These are phyloP conservation scores for Abscondita cerata DNA, from an alignment of 2,888 invertebrate genomes.

Conservation along the genomic window DNA sequence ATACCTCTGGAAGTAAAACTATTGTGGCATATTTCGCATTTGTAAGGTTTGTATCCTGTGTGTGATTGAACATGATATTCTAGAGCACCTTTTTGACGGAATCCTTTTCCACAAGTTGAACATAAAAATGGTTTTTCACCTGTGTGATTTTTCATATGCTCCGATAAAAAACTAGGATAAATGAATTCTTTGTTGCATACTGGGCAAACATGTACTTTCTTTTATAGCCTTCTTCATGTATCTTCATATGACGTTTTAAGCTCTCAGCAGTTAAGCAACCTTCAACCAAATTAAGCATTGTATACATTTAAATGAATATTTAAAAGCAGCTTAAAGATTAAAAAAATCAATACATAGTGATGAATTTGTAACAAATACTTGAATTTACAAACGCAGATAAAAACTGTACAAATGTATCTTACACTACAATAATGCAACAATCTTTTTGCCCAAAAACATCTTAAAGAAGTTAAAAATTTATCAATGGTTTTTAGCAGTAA, in stretches of 20 bases:
- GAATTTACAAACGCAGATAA: no score
- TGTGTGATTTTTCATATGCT: constrained; percentile 56
- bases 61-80: constrained; percentile 44
- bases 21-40: constrained; percentile 41
- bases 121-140: constrained; percentile 56
- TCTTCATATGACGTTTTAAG: constrained; percentile 51
- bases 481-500: no score
- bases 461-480: no score
- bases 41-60: constrained; percentile 42
- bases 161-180: constrained; percentile 51
- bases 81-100: constrained; percentile 50
- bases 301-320: no score
- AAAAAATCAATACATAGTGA: no score
- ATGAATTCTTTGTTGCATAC: constrained; percentile 51
- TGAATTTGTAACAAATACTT: no score
- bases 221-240: constrained; percentile 50
- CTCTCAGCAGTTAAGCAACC: constrained; percentile 55
- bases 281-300: no score
- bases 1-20: constrained; percentile 40
- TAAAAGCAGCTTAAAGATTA: constrained; percentile 15
- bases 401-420: no score
- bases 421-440: no score
- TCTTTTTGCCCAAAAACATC: no score
- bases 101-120: constrained; percentile 54
- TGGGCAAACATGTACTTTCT: constrained; percentile 49